Evolutionary conservation across 2,797 vertebrate genomes (phyloP), one percentile per base, ranked within the genome.

Genomic region (Cirrhinus mrigala): DNA sequence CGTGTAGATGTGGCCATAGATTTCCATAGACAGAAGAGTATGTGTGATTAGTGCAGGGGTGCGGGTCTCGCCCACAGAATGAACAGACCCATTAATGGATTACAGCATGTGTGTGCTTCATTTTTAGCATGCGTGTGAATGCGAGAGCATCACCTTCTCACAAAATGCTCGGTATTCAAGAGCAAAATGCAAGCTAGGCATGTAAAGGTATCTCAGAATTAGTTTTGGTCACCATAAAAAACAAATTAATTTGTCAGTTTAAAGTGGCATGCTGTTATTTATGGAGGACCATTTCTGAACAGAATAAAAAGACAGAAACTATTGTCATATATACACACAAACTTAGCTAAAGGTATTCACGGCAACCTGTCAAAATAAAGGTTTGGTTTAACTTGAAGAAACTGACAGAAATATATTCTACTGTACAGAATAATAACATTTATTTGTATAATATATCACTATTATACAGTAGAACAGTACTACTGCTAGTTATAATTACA

Each of bases 31-130:
- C 62, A 22, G 52, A 44, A 24, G 6, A 3, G 24, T 20, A n/a
- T 15, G 20, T 54, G 62, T 68, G 44, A 52, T 81, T 69, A 80
- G n/a, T 18, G 16, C 46, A 27, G 24, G 1, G 3, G 46, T 9
- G 1, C 48, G 9, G 6, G 40, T 64, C n/a, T 69, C 12, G 8
- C 20, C 1, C 24, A 33, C 29, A 81, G 11, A 15, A 54, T 37
- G 29, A 29, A 81, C 6, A 50, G 18, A 54, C 10, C 64, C 46
- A n/a, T 81, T 68, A 81, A 81, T 68, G 79, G 60, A 62, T 79
- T 64, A 46, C 12, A 29, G 27, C 18, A 37, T n/a, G 64, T 2
- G 1, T 46, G 52, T 0, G 27, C 54, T 76, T 54, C 29, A 33
- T 40, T 58, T 58, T 58, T 16, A n/a, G 18, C 9, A 8, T 54